Conservation (phyloP, 2,888 invertebrate species). For the Osmoderma eremita region DNA sequence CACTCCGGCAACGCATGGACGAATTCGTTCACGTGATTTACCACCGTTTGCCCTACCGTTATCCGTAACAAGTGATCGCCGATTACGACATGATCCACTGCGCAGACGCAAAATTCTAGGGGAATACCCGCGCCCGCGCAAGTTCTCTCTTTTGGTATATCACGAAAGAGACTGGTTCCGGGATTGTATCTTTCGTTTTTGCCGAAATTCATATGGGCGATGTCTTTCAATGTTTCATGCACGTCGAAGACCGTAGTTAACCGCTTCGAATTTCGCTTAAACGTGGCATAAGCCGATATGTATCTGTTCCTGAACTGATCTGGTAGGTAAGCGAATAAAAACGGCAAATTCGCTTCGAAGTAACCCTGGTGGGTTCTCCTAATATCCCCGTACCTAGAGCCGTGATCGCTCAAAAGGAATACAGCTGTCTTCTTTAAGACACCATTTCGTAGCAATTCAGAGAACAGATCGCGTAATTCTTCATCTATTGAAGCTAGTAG, state of each 20-base stretch:
- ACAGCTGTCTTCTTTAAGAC: constrained; percentile 74
- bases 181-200: constrained; percentile 58
- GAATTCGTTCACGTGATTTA: constrained; percentile 73
- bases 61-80: constrained; percentile 67
- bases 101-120: constrained; percentile 89
- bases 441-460: constrained; percentile 64
- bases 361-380: constrained; percentile 83
- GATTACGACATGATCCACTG: constrained; percentile 69
- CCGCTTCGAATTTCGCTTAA: constrained; percentile 72
- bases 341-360: constrained; percentile 87
- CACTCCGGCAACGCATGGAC: constrained; percentile 72
- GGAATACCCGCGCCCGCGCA: constrained; percentile 81
- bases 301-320: constrained; percentile 74
- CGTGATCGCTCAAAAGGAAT: constrained; percentile 86
- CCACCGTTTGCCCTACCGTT: constrained; percentile 70
- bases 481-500: constrained; percentile 78
- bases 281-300: constrained; percentile 70
- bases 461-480: constrained; percentile 69
- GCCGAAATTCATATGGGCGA: constrained; percentile 64
- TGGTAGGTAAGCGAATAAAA: constrained; percentile 78
- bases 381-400: constrained; percentile 85
- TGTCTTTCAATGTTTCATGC: constrained; percentile 78
- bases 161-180: constrained; percentile 80
- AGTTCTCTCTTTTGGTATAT: constrained; percentile 75
- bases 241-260: constrained; percentile 86